Evolutionary conservation across 2,888 invertebrate species (phyloP), one percentile per base, ranked within the genome.

Genomic region (Tinea semifulvella): DNA sequence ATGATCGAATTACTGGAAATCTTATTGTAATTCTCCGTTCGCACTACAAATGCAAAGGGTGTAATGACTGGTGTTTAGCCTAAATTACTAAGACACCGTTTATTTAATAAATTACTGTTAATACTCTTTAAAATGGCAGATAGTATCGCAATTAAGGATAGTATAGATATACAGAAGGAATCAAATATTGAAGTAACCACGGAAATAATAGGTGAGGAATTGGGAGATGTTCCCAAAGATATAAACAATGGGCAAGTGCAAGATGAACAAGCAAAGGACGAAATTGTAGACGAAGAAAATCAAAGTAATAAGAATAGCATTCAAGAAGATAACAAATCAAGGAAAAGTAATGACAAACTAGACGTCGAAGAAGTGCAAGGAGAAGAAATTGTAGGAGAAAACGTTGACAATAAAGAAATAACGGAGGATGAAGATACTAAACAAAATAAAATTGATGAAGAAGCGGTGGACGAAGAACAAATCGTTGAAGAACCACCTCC

Each of bases 1-100:
- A 71, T 64, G 67, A 70, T 49, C 68, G 60, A 61, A 72, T 76
- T 50, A 75, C 73, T 6, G 66, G 61, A 47, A 73, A 72, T 51
- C 55, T 76, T 49, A 72, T 67, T 26, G 44, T 58, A 38, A 57
- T 65, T 38, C 52, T 75, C 7, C 63, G 75, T 39, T 53, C 54
- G 47, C 58, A 68, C 14, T 64, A 75, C 38, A 57, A 57, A 19
- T 68, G 62, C 50, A 63, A 63, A 45, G 60, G 63, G 68, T 59
- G 65, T 46, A 60, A 61, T 46, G 69, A 76, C 49, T 62, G 65
- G 26, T 66, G 59, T 52, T 53, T 69, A 47, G 73, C 74, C 50
- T 75, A 60, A 71, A 38, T 28, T n/a, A n/a, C 47, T 25, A 39
- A 44, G 19, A 16, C 25, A 42, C 42, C 43, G 46, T 47, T 27